Evolutionary conservation across 1,140 invertebrate species (phyloP).

Genomic region (Mactra quadrangularis): DNA sequence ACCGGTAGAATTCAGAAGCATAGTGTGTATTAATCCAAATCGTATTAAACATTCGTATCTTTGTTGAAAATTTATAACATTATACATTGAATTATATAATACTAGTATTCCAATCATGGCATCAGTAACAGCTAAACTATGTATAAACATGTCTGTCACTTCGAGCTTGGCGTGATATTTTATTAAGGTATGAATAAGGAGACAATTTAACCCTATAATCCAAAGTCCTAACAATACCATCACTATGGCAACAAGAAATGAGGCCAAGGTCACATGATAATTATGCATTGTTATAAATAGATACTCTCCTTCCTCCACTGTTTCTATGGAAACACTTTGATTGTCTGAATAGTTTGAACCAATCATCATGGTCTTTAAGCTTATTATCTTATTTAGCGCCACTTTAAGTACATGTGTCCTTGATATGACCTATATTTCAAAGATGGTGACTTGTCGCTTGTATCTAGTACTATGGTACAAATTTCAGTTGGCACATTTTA

Average conservation of each 20-base stretch:
- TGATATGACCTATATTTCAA: too few species aligned
- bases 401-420: too few species aligned
- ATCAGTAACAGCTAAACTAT: conserved; percentile 63
- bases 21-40: conserved; percentile 60
- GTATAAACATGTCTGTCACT: conserved; percentile 60
- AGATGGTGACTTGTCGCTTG: too few species aligned
- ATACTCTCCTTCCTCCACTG: conserved; percentile 1
- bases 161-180: conserved; percentile 38
- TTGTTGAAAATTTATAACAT: conserved; percentile 63
- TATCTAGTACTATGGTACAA: too few species aligned
- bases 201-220: conserved; percentile 60
- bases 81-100: conserved; percentile 64
- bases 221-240: conserved; percentile 51
- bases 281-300: conserved; percentile 60
- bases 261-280: conserved; percentile 56
- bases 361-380: neutral
- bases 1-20: conserved; percentile 61
- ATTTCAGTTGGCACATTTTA: too few species aligned
- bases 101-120: conserved; percentile 60
- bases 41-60: conserved; percentile 65
- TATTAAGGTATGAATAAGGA: conserved; percentile 59
- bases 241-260: conserved; percentile 46
- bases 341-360: neutral
- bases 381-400: neutral
- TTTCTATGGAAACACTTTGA: conserved; percentile 6